Conservation (phyloP, 2,113 vertebrate species). For the Chloebia gouldiae region DNA sequence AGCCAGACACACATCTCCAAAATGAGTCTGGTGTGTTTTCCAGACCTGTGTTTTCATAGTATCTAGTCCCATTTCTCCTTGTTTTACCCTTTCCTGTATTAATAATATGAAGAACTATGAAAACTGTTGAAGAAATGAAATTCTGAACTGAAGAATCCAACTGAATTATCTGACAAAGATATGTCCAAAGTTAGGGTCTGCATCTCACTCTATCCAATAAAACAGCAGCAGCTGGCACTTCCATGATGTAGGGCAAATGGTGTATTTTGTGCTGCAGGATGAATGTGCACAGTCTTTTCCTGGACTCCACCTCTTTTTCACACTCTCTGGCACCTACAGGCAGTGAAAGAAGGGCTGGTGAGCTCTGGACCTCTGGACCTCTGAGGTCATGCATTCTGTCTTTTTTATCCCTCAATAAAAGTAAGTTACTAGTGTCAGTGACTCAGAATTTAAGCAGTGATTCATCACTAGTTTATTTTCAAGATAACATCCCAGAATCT, state of each 20-base stretch:
- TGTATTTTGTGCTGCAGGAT: not conserved
- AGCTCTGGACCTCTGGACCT: too few relatives aligned
- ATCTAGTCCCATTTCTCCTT: not conserved
- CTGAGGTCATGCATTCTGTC: too few relatives aligned
- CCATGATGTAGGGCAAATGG: accelerated
- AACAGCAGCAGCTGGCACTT: not conserved
- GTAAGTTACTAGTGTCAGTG: not conserved
- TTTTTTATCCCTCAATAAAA: not conserved
- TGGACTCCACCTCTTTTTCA: not conserved
- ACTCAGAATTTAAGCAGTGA: not conserved
- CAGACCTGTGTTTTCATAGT: not conserved
- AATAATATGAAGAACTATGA: not conserved
- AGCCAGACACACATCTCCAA: not conserved
- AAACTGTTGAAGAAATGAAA: not conserved
- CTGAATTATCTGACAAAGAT: not conserved
- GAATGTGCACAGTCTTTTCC: not conserved
- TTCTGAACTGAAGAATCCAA: not conserved
- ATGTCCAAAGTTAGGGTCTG: not conserved
- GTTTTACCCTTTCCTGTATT: not conserved
- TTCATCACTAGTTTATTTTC: not conserved
- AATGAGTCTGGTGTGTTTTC: not conserved
- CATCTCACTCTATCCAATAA: not conserved
- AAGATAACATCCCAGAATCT: not conserved
- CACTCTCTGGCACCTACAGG: not conserved
- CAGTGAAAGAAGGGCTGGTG: not conserved